Evolutionary conservation across 2,797 vertebrate genomes (phyloP), one percentile per base, ranked within the genome.

Genomic region (Vespertilio murinus): DNA sequence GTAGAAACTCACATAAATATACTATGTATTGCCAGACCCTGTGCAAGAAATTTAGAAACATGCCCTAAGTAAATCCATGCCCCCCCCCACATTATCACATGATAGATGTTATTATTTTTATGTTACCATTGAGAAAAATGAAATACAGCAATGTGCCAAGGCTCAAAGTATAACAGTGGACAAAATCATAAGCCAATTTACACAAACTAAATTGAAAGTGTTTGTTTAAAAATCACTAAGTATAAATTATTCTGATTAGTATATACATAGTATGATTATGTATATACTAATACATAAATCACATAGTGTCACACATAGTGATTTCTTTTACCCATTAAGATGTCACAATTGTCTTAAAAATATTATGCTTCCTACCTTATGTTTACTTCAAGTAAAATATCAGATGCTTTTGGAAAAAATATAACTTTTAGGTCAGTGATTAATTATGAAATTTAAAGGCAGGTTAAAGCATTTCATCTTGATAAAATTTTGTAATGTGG

Each of bases 391-490:
- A 92, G 52, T 49, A 94, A 92, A 47, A 2, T 6, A 40, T 38
- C 45, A 94, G 14, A 13, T 59, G 33, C 93, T 95, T 30, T 28
- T n/a, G n/a, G 3, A 22, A 77, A 40, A 92, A 56, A 8, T 54
- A 12, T 30, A 77, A 25, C 2, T 33, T 47, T 91, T 84, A 56
- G 35, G 30, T 84, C 33, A 73, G 10, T 16, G 40, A 79, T 56
- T 45, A 83, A 40, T 30, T n/a, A 23, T 84, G 88, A 89, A 96
- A 85, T 78, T 94, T n/a, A 78, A 95, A 90, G 25, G 6, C 54
- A 71, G 7, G 71, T 78, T 56, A 88, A 90, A 90, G 20, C 10
- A 65, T 75, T 92, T 91, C 75, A 47, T 28, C n/a, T 88, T 59
- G 20, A 82, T 33, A 93, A 94, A 93, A 71, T 67, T 33, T 90